Evolutionary conservation across 2,797 vertebrate species (phyloP), one percentile per base, ranked within the genome.

Genomic region (Sebastes minor): DNA sequence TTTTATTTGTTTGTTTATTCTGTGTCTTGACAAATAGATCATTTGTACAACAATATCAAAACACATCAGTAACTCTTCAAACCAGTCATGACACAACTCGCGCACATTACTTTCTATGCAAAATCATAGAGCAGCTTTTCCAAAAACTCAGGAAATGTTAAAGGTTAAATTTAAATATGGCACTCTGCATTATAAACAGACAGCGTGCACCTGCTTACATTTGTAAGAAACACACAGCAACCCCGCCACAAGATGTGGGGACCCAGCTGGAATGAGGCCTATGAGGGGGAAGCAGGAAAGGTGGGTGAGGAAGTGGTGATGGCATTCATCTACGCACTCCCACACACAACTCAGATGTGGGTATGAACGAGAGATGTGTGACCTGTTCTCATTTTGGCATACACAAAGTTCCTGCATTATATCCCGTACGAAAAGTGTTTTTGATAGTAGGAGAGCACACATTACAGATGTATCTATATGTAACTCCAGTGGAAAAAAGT

Each of bases 251-350:
- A 83, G 56, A 74, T 63, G 33, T 66, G 16, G 53, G 74, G 53
- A 86, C 66, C 32, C 18, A 57, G 83, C 81, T 78, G 84, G 87
- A 85, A 75, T 76, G 86, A 85, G 82, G 82, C 81, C 86, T 59
- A 27, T 86, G 64, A 78, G 57, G 71, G 86, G 87, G 80, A 12
- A 83, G 88, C 86, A 91, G 87, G 84, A 92, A 91, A 90, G 80
- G 82, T 89, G 84, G 88, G 81, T 88, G 88, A 92, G 93, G 92
- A 95, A 91, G 93, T 93, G 92, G 89, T 91, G 74, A 71, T 59
- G 56, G 28, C 30, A 27, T 82, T 78, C 33, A 77, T 81, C 55
- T 83, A 6, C 1, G 4, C 14, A 72, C 90, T 52, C 85, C 88
- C 75, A 90, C 91, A 63, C 90, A 80, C 3, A 70, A 72, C 62